Conservation (phyloP, 1,140 invertebrate genomes). For the Drosophila neocordata region DNA sequence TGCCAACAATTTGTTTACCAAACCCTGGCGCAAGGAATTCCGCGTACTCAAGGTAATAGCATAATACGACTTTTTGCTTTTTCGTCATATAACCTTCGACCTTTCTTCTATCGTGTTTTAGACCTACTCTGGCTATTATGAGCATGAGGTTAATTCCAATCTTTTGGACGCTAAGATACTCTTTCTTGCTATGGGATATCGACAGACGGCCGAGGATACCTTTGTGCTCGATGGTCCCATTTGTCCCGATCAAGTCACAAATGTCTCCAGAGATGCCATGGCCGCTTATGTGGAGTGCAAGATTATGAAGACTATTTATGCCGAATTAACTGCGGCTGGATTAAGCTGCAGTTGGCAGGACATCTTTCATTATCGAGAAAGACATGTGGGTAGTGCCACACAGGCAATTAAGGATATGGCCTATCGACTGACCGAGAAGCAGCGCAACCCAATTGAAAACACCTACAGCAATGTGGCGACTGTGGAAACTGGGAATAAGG, state of each 20-base stretch:
- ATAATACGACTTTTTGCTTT: neutral
- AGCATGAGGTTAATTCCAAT: slow-evolving; percentile 92
- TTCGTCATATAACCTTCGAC: neutral
- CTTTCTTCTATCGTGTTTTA: slow-evolving; percentile 80
- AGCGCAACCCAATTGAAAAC: slow-evolving; percentile 61
- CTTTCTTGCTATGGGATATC: slow-evolving; percentile 92
- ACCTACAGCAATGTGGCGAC: slow-evolving; percentile 66
- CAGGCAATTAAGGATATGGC: slow-evolving; percentile 70
- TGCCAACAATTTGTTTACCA: slow-evolving; percentile 91
- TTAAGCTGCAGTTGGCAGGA: slow-evolving; percentile 86
- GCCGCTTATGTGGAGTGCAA: slow-evolving; percentile 95
- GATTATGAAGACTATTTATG: slow-evolving; percentile 86
- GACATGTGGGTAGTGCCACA: slow-evolving; percentile 84
- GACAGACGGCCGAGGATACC: slow-evolving; percentile 83
- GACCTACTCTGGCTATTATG: slow-evolving; percentile 93
- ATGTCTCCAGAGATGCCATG: slow-evolving; percentile 91
- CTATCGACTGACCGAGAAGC: slow-evolving; percentile 58
- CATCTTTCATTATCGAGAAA: slow-evolving; percentile 87
- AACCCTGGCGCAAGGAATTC: slow-evolving; percentile 95
- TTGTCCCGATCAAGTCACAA: slow-evolving; percentile 90
- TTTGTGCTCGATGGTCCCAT: slow-evolving; percentile 88
- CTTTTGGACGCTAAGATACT: slow-evolving; percentile 89
- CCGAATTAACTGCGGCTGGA: slow-evolving; percentile 52
- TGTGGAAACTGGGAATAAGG: slow-evolving; percentile 26
- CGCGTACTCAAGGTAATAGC: slow-evolving; percentile 87